Evolutionary conservation across 2,888 invertebrate species (phyloP), one percentile per base, ranked within the genome.

Genomic region (Furcula furcula): DNA sequence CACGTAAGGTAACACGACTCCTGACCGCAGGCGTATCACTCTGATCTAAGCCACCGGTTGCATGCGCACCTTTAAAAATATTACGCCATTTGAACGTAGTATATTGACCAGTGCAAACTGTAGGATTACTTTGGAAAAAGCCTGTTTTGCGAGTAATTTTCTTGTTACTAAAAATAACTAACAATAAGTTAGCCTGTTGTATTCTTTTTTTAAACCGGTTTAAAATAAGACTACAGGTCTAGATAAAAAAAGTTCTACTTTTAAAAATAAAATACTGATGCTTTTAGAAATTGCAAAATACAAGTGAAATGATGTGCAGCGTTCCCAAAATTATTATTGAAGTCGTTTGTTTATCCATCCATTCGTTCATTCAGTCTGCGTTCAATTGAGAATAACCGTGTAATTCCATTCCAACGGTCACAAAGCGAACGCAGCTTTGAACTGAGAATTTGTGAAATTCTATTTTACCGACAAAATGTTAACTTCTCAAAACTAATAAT

Each of bases 331-430:
- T 12, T 57, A 49, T 49, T 47, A 52, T 55, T 52, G 46, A 36
- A 46, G 53, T 49, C 50, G 43, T 52, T 55, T 53, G 49, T 49
- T 55, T 50, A 55, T 51, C 53, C 42, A 40, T 47, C 50, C 54
- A 44, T 55, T 55, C 47, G 40, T 59, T 56, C 52, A 47, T 34
- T 46, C 43, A 21, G 33, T 38, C 54, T 46, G 41, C 34, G 39
- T 43, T 48, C 46, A 46, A 55, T 46, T 58, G 49, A 49, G 57
- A 51, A 57, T 57, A 49, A 53, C 48, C 44, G 45, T 55, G 41
- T 62, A 64, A 65, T 62, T 65, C 45, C 40, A 65, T 62, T 58
- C 36, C 48, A 48, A 39, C 50, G 36, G 41, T 48, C 48, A 51
- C 60, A 67, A 67, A 58, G 50, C 47, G 37, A 40, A 31, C 35